These are phyloP conservation scores for Remorina albescens DNA, from an alignment of 2,797 vertebrate species.

Conservation along the genomic window DNA sequence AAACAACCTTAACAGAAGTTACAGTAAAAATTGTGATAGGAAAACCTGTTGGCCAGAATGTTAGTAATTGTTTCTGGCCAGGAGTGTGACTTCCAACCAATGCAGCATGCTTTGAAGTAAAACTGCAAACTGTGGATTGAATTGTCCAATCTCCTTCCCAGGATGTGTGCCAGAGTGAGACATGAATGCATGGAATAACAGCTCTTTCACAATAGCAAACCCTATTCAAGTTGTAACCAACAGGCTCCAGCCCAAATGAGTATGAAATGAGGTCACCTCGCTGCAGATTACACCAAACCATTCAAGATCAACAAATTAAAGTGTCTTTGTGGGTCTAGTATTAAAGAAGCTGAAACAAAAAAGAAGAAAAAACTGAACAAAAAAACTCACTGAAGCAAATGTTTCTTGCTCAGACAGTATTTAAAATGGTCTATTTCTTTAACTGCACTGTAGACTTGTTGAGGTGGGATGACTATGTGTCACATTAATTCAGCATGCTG, in stretches of 20 bases:
- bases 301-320: constrained; percentile 68
- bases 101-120: constrained; percentile 50
- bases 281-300: constrained; percentile 57
- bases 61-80: constrained; percentile 38
- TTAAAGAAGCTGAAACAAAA: constrained; percentile 38
- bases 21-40: constrained; percentile 38
- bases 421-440: constrained; percentile 43
- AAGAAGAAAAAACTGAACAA: constrained; percentile 16
- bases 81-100: constrained; percentile 24
- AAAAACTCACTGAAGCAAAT: constrained; percentile 31
- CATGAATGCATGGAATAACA: constrained; percentile 64
- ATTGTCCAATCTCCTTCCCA: constrained; percentile 52
- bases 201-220: constrained; percentile 63
- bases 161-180: constrained; percentile 51
- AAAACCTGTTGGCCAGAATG: constrained; percentile 41
- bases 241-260: constrained; percentile 45
- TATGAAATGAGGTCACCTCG: constrained; percentile 64
- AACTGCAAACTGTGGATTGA: constrained; percentile 57
- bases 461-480: constrained; percentile 54
- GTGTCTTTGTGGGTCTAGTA: constrained; percentile 40
- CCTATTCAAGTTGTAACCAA: constrained; percentile 53
- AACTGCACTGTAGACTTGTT: constrained; percentile 43
- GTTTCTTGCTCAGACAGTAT: constrained; percentile 17
- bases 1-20: constrained; percentile 33
- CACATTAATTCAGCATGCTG: constrained; percentile 64